phyloP scores from a whole-genome alignment of 1,140 invertebrate species.

The Phymorhynchus buccinoides region DNA sequence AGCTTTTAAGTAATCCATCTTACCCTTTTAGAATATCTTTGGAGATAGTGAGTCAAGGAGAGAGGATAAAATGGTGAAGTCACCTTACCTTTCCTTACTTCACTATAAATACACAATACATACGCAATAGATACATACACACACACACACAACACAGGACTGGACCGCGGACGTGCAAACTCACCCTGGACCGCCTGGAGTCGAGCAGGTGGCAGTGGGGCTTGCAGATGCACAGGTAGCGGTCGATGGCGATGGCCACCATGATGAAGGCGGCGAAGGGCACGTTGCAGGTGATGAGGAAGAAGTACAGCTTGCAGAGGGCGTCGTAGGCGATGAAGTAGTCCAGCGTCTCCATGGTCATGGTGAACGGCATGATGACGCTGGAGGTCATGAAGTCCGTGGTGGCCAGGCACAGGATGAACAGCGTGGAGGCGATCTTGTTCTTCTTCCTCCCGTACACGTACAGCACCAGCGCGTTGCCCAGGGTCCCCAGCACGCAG shows the following conservation, averaged over 20 bases:
- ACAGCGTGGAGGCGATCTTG: conserved; percentile 69
- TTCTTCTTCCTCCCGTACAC: conserved; percentile 69
- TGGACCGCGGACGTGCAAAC: no score
- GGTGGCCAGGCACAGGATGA: conserved; percentile 69
- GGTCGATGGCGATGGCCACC: conserved; percentile 72
- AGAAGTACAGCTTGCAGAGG: conserved; percentile 69
- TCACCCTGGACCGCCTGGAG: conserved; percentile 29
- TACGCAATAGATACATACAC: no score
- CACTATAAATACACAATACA: no score
- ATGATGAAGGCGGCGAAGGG: conserved; percentile 72
- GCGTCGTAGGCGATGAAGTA: conserved; percentile 57
- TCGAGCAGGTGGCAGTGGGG: conserved; percentile 68
- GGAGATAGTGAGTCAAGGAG: no score
- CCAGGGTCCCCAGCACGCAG: conserved; percentile 65
- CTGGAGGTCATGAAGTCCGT: conserved; percentile 68
- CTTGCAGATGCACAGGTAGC: conserved; percentile 72
- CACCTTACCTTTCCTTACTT: no score
- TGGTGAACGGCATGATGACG: conserved; percentile 67
- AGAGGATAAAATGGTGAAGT: no score
- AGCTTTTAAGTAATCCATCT: no score
- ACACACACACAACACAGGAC: no score
- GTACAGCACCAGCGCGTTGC: conserved; percentile 71
- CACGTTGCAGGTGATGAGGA: conserved; percentile 69
- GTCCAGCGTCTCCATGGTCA: conserved; percentile 57
- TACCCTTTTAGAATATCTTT: no score